Conservation (phyloP, 2,113 vertebrate genomes). For the Ardeotis arabs region DNA sequence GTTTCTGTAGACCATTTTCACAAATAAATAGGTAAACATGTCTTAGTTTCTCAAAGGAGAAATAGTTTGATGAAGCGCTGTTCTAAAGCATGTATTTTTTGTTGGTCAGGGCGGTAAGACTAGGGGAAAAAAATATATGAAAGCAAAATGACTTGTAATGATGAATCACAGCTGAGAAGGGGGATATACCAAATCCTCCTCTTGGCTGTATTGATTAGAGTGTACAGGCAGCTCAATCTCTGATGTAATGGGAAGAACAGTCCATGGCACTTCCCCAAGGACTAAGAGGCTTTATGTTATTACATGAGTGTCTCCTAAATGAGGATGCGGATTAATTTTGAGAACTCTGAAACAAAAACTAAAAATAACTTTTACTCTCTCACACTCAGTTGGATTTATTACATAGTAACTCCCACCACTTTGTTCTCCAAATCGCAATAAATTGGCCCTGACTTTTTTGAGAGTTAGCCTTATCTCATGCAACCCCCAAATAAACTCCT, state of each 20-base stretch:
- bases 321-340: conserved; percentile 43
- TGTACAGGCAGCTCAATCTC: conserved; percentile 16
- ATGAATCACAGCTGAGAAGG: conserved; percentile 49
- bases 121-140: neutral
- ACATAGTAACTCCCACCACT: neutral
- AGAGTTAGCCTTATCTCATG: neutral
- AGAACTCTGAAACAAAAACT: conserved; percentile 28
- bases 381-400: neutral
- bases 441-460: neutral
- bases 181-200: conserved; percentile 14
- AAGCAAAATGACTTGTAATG: conserved; percentile 12
- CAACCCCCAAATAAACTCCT: neutral
- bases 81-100: neutral
- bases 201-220: conserved; percentile 35
- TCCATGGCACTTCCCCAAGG: conserved; percentile 31
- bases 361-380: neutral
- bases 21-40: neutral
- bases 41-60: neutral
- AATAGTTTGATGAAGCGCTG: neutral
- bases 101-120: neutral
- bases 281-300: conserved; percentile 26
- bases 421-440: neutral
- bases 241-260: conserved; percentile 54
- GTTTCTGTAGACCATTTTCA: neutral
- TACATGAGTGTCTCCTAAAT: conserved; percentile 22